These are phyloP conservation scores for Pomatostomus ruficeps DNA, from an alignment of 2,113 vertebrate genomes.

Conservation along the genomic window DNA sequence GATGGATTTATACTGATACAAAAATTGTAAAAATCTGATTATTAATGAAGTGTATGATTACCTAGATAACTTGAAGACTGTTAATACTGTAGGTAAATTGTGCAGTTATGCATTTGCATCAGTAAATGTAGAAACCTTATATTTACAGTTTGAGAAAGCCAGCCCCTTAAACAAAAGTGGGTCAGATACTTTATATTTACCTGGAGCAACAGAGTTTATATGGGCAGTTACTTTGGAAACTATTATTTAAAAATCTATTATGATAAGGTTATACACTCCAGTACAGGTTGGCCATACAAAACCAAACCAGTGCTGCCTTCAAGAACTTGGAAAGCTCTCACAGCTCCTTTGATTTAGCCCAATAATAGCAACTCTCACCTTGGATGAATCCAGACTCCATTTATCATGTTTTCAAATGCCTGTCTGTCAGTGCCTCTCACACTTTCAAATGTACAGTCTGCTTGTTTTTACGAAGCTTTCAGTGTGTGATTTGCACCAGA, in stretches of 20 bases:
- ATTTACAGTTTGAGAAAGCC: neutral
- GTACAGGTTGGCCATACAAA: neutral
- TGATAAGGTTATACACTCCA: neutral
- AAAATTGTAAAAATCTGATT: neutral
- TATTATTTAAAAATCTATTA: neutral
- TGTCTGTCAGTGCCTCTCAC: constrained; percentile 64
- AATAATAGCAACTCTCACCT: constrained; percentile 36
- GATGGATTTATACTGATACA: neutral
- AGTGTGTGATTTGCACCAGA: constrained; percentile 57
- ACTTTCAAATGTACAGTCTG: constrained; percentile 65
- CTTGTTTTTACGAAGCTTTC: constrained; percentile 58
- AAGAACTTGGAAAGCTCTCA: neutral
- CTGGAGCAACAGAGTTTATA: neutral
- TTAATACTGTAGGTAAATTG: neutral
- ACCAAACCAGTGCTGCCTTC: neutral
- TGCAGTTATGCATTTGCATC: neutral
- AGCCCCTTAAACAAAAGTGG: neutral
- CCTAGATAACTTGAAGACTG: neutral
- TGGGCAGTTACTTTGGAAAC: neutral
- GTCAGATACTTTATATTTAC: neutral
- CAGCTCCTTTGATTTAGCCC: neutral
- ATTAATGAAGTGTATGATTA: neutral
- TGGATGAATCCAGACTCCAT: constrained; percentile 25
- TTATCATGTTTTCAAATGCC: constrained; percentile 51
- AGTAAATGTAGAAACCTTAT: neutral